A percentile compares a stretch with the other conserved stretches of the same genome.
Evolutionary conservation across 2,113 vertebrate genomes (phyloP).

Genomic region (Prochilodus magdalenae): DNA sequence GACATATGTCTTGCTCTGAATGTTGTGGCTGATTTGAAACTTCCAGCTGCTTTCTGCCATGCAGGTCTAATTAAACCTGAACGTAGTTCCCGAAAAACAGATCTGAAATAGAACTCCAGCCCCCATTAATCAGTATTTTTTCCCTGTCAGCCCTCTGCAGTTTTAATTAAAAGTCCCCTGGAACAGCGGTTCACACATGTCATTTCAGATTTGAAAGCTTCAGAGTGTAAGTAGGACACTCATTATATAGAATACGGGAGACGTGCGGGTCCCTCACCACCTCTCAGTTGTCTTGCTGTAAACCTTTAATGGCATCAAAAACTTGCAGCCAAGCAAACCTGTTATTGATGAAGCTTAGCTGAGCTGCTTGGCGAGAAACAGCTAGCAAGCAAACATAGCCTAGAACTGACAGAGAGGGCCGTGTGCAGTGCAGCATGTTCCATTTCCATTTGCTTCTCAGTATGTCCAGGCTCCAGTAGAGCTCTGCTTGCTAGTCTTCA

Average conservation of each 20-base stretch:
- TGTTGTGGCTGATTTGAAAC: conserved; percentile 69
- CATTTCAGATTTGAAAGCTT: conserved; percentile 75
- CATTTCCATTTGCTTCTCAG: conserved; percentile 19
- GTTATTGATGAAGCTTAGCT: conserved; percentile 58
- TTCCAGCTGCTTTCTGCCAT: conserved; percentile 77
- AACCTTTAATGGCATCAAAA: conserved; percentile 57
- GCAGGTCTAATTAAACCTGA: conserved; percentile 79
- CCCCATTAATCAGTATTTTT: conserved; percentile 76
- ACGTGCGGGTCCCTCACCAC: conserved; percentile 56
- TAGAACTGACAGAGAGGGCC: not conserved
- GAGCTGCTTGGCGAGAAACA: not conserved
- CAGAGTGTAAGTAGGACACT: conserved; percentile 72
- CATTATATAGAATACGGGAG: conserved; percentile 68
- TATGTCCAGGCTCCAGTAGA: not conserved
- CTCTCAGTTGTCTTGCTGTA: conserved; percentile 56
- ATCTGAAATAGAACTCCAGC: conserved; percentile 76
- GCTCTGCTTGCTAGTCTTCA: not conserved
- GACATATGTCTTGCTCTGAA: conserved; percentile 74
- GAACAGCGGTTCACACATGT: conserved; percentile 75
- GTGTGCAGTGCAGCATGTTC: not conserved
- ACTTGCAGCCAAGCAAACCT: conserved; percentile 58
- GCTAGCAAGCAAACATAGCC: not conserved
- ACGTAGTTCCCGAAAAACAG: conserved; percentile 75
- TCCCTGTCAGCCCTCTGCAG: conserved; percentile 70
- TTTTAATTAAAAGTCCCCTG: conserved; percentile 81